A percentile compares a stretch with the other conserved stretches of the same genome.
Conservation (phyloP, 2,797 vertebrate genomes). For the Liparis tanakae region DNA sequence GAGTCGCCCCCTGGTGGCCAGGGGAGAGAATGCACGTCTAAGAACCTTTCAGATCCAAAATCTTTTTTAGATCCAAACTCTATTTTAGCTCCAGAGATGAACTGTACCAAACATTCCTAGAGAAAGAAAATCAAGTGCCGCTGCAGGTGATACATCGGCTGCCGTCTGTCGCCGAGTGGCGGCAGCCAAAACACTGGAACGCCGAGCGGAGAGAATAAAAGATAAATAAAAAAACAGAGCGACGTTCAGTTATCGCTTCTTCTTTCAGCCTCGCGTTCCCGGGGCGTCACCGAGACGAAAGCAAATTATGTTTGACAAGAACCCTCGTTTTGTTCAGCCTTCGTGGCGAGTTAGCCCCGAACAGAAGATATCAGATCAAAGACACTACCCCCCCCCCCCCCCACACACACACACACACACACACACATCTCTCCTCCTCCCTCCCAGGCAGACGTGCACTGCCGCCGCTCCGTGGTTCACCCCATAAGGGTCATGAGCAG, state of each 20-base stretch:
- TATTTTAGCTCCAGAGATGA: neutral
- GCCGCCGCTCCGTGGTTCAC: constrained; percentile 72
- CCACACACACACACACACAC: no score
- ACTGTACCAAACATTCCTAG: neutral
- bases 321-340: constrained; percentile 74
- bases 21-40: neutral
- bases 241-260: constrained; percentile 37
- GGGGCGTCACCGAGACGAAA: constrained; percentile 68
- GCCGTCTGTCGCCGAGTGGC: neutral
- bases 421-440: constrained; percentile 29
- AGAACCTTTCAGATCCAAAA: no score
- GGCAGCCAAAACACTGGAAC: neutral
- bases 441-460: constrained; percentile 58
- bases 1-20: neutral
- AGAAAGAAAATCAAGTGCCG: neutral
- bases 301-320: constrained; percentile 78
- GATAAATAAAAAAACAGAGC: neutral
- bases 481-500: constrained; percentile 70
- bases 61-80: neutral
- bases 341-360: constrained; percentile 65
- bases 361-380: constrained; percentile 77
- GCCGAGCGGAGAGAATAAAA: neutral
- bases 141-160: neutral
- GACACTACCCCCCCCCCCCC: constrained; percentile 17
- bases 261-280: constrained; percentile 41